Percentiles rank a stretch among this genome's conserved stretches.
phyloP scores from a whole-genome alignment of 1,140 invertebrate species.

The Procambarus virginalis region DNA sequence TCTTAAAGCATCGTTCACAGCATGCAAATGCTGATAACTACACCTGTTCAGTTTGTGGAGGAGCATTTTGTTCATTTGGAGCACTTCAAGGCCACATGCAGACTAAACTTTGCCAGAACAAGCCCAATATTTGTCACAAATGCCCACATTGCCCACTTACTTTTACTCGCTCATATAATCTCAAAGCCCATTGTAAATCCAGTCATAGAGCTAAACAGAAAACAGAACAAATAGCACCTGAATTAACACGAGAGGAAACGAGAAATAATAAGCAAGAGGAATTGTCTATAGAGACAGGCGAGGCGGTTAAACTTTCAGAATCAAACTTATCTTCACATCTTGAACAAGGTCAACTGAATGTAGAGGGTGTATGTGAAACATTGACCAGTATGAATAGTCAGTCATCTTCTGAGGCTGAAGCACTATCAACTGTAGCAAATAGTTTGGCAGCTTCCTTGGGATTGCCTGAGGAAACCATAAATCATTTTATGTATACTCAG shows the following conservation, averaged over 20 bases:
- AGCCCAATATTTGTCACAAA: conserved; percentile 51
- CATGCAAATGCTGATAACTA: conserved; percentile 59
- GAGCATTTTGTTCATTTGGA: conserved; percentile 58
- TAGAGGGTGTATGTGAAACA: conserved; percentile 36
- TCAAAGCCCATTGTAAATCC: conserved; percentile 58
- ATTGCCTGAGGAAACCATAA: conserved; percentile 55
- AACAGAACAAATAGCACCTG: conserved; percentile 11
- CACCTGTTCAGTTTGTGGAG: conserved; percentile 61
- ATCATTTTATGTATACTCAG: conserved; percentile 60
- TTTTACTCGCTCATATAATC: conserved; percentile 57
- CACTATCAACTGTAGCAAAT: conserved; percentile 57
- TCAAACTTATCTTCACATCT: neutral
- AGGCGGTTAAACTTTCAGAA: neutral
- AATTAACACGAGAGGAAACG: neutral
- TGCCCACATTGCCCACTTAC: conserved; percentile 56
- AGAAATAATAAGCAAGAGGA: neutral
- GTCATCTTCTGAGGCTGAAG: conserved; percentile 58
- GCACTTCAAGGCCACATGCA: conserved; percentile 60
- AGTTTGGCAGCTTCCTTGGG: conserved; percentile 55
- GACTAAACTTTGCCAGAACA: conserved; percentile 60
- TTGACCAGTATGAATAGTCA: conserved; percentile 9
- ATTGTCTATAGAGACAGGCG: neutral
- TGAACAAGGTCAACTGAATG: conserved; percentile 6
- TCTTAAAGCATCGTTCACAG: conserved; percentile 60
- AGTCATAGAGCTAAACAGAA: conserved; percentile 34